Percentiles rank a stretch among this genome's conserved stretches.
Conservation (phyloP, 2,113 vertebrate genomes). For the Coptodon rendalli region DNA sequence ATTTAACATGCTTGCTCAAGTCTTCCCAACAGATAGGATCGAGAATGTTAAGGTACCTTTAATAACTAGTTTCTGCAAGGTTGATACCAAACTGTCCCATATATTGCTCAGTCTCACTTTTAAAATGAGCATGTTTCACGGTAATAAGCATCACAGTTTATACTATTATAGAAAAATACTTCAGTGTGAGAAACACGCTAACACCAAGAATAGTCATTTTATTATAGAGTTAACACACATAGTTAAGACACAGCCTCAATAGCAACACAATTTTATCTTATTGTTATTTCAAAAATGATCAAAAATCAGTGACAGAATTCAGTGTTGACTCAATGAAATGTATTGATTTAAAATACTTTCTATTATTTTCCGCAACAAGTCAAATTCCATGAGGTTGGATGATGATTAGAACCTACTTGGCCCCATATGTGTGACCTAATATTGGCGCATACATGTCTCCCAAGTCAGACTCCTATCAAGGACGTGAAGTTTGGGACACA, state of each 20-base stretch:
- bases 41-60: too few species aligned
- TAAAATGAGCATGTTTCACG: too few species aligned
- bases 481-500: neutral
- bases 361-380: neutral
- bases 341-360: neutral
- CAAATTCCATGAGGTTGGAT: neutral
- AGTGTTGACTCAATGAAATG: neutral
- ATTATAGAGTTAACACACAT: neutral
- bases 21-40: too few species aligned
- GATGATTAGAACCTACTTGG: neutral
- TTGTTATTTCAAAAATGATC: neutral
- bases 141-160: too few species aligned
- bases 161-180: too few species aligned
- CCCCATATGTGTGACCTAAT: neutral
- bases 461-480: neutral
- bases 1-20: too few species aligned
- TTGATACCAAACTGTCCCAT: too few species aligned
- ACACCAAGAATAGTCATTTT: too few species aligned
- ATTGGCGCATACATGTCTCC: neutral
- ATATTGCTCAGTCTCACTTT: too few species aligned
- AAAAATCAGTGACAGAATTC: neutral
- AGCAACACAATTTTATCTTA: neutral
- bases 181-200: too few species aligned
- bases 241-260: neutral
- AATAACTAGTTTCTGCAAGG: too few species aligned